phyloP scores from a whole-genome alignment of 2,888 invertebrate species.

The Drosophila gaucha region DNA sequence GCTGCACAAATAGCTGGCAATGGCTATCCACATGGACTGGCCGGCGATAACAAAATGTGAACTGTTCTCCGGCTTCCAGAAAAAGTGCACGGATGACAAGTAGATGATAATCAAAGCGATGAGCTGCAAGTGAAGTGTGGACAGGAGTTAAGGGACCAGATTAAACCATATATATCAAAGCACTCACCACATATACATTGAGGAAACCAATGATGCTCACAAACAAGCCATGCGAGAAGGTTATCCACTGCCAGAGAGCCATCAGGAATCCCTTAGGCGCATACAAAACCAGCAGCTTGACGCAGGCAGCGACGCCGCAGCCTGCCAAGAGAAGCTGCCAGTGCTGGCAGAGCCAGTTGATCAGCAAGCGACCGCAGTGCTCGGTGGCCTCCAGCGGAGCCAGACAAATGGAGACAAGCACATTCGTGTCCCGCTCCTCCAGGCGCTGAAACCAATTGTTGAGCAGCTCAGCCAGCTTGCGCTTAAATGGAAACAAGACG shows the following conservation, averaged over 20 bases:
- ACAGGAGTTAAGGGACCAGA: not conserved
- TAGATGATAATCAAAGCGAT: conserved; percentile 89
- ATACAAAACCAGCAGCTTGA: conserved; percentile 85
- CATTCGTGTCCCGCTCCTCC: conserved; percentile 88
- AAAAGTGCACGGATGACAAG: conserved; percentile 88
- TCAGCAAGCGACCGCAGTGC: conserved; percentile 90
- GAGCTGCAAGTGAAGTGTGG: conserved; percentile 85
- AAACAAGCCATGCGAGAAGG: conserved; percentile 82
- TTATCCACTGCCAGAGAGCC: conserved; percentile 85
- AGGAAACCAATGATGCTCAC: conserved; percentile 81
- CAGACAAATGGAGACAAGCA: conserved; percentile 86
- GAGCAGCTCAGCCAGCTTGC: conserved; percentile 90
- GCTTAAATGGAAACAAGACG: conserved; percentile 97
- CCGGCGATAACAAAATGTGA: conserved; percentile 89
- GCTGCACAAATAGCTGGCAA: conserved; percentile 91
- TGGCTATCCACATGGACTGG: conserved; percentile 90
- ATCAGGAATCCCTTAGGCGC: conserved; percentile 88
- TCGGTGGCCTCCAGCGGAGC: conserved; percentile 92
- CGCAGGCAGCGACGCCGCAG: conserved; percentile 77
- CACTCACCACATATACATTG: conserved; percentile 82
- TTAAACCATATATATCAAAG: no score
- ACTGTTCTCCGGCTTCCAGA: conserved; percentile 91
- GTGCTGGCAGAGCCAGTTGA: conserved; percentile 89
- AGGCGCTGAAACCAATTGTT: conserved; percentile 91
- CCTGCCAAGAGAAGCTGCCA: conserved; percentile 87